Base-by-base conservation (phyloP, 1,140 invertebrate genomes). In the Drosophila bipectinata region DNA sequence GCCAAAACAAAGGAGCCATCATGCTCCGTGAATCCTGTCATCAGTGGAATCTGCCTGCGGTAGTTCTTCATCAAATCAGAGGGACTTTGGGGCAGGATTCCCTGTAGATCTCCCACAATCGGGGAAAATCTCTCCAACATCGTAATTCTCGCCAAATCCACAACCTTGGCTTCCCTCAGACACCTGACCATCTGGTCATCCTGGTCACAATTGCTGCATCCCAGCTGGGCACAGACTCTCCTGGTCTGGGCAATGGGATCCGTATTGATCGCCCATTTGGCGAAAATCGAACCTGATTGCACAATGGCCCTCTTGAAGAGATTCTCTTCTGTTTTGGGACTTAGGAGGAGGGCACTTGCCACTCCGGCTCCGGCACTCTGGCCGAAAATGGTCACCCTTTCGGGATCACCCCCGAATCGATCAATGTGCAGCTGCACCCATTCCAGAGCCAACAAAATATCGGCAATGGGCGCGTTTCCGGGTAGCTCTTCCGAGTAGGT, bases 401-500 rank as follows among this genome's bases (percentile, higher is more conserved):
- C 76, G 1, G 94, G 92, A 90, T 95, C 93, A 2, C 96, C 95
- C 8, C 95, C 95, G 74, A 96, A 96, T 26, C 80, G 62, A 15
- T 90, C 74, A 24, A 95, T 95, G 85, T 96, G 95, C 10, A 91
- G 77, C 76, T 94, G 92, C 37, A 96, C 93, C 94, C 94, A 95
- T 48, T 92, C 82, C 30, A 95, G 78, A 1, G 94, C 94, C 54
- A 92, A 21, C 1, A 83, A 28, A 5, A 91, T 77, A 61, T 92
- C 91, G 0, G 49, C 68, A 15, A 92, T 75, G 0, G 89, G 83
- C 10, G 71, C 87, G 75, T 92, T 92, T 15, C 91, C 91, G 0
- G 91, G 89, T 41, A 92, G 57, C 34, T 77, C 67, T 0, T 87
- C 18, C 4, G 66, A 79, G 12, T 60, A 53, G 67, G 92, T 94